Conservation (phyloP, 2,797 vertebrate genomes). For the Crocodylus rhombifer region DNA sequence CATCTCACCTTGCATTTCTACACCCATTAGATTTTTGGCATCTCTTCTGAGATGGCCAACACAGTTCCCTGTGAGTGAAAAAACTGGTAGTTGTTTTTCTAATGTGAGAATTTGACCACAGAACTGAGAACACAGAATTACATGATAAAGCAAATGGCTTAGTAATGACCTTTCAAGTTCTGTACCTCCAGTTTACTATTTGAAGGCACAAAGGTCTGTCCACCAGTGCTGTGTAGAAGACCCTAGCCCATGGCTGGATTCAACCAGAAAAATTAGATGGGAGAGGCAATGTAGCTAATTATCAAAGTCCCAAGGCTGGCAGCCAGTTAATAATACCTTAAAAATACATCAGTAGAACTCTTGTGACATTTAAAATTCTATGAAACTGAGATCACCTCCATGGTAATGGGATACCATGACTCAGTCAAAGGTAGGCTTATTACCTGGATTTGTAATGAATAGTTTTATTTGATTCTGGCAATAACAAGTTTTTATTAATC, state of each 20-base stretch:
- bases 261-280: neutral
- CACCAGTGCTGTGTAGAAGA: neutral
- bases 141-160: neutral
- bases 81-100: neutral
- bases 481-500: constrained; percentile 51
- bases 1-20: neutral
- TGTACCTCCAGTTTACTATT: neutral
- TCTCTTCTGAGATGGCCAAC: neutral
- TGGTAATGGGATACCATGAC: neutral
- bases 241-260: neutral
- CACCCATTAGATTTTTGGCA: neutral
- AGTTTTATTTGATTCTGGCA: neutral
- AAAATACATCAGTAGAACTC: neutral
- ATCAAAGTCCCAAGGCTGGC: neutral
- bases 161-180: neutral
- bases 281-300: neutral
- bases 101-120: neutral
- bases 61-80: neutral
- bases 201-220: neutral
- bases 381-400: constrained; percentile 5
- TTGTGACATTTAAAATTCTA: neutral
- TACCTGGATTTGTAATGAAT: constrained; percentile 36
- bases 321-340: neutral
- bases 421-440: neutral
- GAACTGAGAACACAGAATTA: neutral